These are phyloP conservation scores for Crotalus helleri DNA, from an alignment of 2,113 vertebrate genomes.

Conservation along the genomic window DNA sequence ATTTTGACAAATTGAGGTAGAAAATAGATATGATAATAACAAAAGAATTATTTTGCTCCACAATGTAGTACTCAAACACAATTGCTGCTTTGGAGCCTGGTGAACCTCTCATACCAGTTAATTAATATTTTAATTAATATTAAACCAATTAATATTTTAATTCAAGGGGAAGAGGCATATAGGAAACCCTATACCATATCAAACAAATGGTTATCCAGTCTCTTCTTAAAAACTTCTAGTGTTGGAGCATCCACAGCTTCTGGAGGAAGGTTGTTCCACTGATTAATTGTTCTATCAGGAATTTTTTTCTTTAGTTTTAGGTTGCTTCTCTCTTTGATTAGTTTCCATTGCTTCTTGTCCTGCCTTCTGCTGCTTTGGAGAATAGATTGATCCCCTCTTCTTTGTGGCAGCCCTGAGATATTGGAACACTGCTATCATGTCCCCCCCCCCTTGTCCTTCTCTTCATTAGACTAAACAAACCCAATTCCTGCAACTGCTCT, in stretches of 20 bases:
- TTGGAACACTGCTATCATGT: not conserved
- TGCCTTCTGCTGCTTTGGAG: not conserved
- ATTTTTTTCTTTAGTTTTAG: not conserved
- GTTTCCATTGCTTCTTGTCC: not conserved
- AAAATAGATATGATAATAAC: not conserved
- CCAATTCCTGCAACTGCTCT: not conserved
- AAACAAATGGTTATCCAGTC: not conserved
- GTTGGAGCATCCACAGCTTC: not conserved
- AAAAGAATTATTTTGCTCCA: not conserved
- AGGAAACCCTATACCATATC: not conserved
- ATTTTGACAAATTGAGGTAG: not conserved
- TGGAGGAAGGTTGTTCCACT: not conserved
- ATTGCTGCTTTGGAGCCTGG: not conserved
- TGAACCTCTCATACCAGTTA: not conserved
- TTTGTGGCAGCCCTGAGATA: not conserved
- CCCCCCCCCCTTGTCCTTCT: too few species aligned
- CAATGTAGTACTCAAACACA: not conserved
- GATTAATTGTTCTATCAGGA: not conserved
- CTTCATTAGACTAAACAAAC: not conserved
- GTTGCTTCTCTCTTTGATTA: not conserved
- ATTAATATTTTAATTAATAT: not conserved
- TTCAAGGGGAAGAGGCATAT: not conserved
- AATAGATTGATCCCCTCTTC: not conserved
- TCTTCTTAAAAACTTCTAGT: not conserved
- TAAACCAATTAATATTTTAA: not conserved